phyloP scores from a whole-genome alignment of 2,888 invertebrate species.

The Lasius platythorax region DNA sequence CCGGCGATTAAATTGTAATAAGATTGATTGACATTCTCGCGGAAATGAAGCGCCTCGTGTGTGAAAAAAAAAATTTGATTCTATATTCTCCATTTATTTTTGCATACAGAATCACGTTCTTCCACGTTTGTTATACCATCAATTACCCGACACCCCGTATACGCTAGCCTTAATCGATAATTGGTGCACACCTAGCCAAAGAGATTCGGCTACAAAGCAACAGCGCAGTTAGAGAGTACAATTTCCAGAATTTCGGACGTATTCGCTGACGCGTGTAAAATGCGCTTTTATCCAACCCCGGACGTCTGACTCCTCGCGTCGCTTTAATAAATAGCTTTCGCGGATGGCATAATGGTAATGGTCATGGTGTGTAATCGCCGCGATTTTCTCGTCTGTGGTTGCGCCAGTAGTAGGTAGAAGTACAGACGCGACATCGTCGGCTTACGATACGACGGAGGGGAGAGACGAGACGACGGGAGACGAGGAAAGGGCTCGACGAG shows the following conservation, averaged over 20 bases:
- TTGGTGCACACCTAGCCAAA: background rate
- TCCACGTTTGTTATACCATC: background rate
- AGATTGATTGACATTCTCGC: background rate
- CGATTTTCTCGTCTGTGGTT: constrained; percentile 74
- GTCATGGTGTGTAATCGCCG: constrained; percentile 74
- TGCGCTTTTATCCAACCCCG: constrained; percentile 64
- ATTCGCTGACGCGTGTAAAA: constrained; percentile 66
- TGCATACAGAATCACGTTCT: background rate
- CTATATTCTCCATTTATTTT: background rate
- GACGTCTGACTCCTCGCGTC: constrained; percentile 53
- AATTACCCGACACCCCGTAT: background rate
- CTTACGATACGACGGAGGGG: background rate
- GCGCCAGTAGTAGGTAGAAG: constrained; percentile 58
- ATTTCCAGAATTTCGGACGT: constrained; percentile 62
- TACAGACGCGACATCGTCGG: constrained; percentile 32
- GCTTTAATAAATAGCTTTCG: constrained; percentile 75
- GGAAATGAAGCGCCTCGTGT: background rate
- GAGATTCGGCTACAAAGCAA: background rate
- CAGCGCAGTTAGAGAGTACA: background rate
- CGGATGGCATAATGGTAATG: constrained; percentile 74
- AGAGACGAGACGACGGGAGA: background rate
- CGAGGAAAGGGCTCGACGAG: too few species aligned
- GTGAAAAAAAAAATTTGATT: background rate
- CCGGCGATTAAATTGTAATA: background rate
- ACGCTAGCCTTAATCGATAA: background rate